Base-by-base conservation (phyloP, 37 sponge, comb jelly and placozoan genomes). In the Dysidea cf. avara region DNA sequence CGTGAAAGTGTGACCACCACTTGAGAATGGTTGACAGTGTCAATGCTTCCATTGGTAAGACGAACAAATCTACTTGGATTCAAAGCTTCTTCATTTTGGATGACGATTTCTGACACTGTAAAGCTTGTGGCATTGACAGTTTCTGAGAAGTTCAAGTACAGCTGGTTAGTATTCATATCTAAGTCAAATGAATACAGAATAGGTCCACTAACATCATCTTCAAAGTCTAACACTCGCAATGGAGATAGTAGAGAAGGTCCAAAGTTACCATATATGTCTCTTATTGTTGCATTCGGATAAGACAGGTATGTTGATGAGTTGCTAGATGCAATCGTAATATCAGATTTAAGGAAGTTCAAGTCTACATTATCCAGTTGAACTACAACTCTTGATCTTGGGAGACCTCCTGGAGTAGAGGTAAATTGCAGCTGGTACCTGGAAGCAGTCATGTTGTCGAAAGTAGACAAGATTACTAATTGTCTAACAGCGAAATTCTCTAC, bases 131-230 rank as follows among this genome's bases (percentile, higher is more conserved):
- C 28, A 39, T 89, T 67, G 16, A 94, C 85, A 48, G 84, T 83
- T 48, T 90, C 91, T 62, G 87, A 85, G 77, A 94, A 94, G 17
- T 61, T 68, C 18, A 94, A 76, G 6, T 67, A 68, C 12, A 94
- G 71, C 6, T 16, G 43, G 56, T 75, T 84, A n/a, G 63, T 26
- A 46, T 89, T 48, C 52, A 94, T 63, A 46, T 94, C 83, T 20
- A 94, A 51, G 32, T 75, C 77, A 67, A 94, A 94, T 17, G 30
- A 22, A 1, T 56, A 40, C 17, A 90, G 56, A 37, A 30, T 14
- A 28, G 91, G 95, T 6, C 77, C 78, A 43, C 61, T 86, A 0
- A 55, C 61, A 58, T 94, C 91, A 51, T 71, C 30, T 56, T 28
- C 37, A 51, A 71, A 71, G 56, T 34, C 26, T 14, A 71, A 66